These are phyloP conservation scores for Phytoseiulus persimilis DNA, from an alignment of 2,888 invertebrate genomes.

Conservation along the genomic window DNA sequence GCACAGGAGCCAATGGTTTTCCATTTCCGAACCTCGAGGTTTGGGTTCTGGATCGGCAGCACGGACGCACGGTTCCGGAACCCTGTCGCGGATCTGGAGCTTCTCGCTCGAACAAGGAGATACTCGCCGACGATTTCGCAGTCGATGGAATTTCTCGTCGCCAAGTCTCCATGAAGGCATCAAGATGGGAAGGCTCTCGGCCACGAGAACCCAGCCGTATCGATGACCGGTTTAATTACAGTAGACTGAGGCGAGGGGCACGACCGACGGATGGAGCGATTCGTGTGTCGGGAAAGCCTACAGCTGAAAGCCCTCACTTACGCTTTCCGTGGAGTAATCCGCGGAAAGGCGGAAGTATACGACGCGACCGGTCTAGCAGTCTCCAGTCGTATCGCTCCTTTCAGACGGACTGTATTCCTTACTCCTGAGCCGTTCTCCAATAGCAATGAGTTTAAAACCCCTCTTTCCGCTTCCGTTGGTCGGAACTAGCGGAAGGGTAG, in stretches of 20 bases:
- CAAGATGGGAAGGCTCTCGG: not conserved
- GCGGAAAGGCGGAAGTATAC: not conserved
- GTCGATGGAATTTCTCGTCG: not conserved
- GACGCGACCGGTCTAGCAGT: not conserved
- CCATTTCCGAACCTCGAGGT: too few species aligned
- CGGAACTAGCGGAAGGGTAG: not conserved
- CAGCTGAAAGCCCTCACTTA: not conserved
- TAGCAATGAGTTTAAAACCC: not conserved
- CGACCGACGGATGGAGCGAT: not conserved
- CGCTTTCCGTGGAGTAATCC: not conserved
- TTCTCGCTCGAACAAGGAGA: not conserved
- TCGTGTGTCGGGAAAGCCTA: not conserved
- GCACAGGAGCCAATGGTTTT: too few species aligned
- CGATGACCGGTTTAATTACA: not conserved
- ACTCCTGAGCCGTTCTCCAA: not conserved
- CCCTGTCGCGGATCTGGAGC: not conserved
- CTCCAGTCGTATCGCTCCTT: not conserved
- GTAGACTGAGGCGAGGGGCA: not conserved
- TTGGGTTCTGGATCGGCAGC: too few species aligned
- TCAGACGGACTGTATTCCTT: not conserved
- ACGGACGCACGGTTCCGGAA: not conserved
- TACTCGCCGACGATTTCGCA: not conserved
- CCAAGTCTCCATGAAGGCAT: not conserved
- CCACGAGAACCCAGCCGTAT: not conserved
- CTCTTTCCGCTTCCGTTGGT: not conserved